Evolutionary conservation across 2,797 vertebrate genomes (phyloP).

Genomic region (Leptodactylus fallax): DNA sequence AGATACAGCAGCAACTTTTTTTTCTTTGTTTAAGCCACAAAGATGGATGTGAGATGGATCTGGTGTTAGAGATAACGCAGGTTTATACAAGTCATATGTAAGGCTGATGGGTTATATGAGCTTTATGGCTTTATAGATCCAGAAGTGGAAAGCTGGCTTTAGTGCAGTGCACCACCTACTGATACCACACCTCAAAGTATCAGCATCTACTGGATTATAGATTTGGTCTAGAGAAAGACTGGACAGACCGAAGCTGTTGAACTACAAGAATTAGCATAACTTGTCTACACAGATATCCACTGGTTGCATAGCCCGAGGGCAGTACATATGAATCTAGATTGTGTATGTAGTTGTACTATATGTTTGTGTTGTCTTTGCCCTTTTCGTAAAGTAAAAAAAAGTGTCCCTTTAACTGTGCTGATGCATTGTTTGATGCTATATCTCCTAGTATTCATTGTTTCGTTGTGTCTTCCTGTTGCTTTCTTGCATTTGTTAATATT

Average conservation of each 20-base stretch:
- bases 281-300: conserved; percentile 3
- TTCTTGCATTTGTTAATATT: background rate
- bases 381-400: background rate
- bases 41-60: conserved; percentile 61
- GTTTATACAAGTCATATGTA: conserved; percentile 62
- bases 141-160: conserved; percentile 27
- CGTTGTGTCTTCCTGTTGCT: background rate
- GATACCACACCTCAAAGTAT: conserved; percentile 54
- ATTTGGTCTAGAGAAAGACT: background rate
- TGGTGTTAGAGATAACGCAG: conserved; percentile 64
- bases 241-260: background rate
- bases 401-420: background rate
- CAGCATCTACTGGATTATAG: background rate
- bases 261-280: conserved; percentile 19
- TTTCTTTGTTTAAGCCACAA: conserved; percentile 65
- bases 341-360: background rate
- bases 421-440: background rate
- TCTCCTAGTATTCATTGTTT: background rate
- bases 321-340: background rate
- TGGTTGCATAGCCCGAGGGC: background rate
- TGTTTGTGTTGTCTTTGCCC: background rate
- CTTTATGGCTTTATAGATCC: background rate
- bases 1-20: conserved; percentile 71
- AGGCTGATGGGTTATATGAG: conserved; percentile 57
- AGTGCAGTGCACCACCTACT: conserved; percentile 61